Base-by-base conservation (phyloP, 2,888 invertebrate genomes). In the Phaonia tiefii region DNA sequence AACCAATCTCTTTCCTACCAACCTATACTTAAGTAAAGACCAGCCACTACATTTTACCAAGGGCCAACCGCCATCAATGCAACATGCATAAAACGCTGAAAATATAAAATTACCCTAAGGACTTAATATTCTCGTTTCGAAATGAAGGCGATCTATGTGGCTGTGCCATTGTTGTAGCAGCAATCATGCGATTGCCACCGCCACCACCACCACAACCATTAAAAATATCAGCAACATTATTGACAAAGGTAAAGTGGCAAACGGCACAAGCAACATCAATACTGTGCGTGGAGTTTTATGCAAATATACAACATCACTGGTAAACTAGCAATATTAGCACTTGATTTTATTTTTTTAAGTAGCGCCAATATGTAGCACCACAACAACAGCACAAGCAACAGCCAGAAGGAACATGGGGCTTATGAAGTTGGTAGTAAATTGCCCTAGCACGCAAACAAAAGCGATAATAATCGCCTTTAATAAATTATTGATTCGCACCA, bases 401-500 rank as follows among this genome's bases (percentile, higher is more conserved):
- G 80, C 11, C 51, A 73, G 11, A 42, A 42, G 49, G 2, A 63
- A 31, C 22, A 22, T 15, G 4, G 13, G 37, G 10, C 37, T 17
- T 31, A 75, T 42, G 17, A 26, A 15, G 42, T 44, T 42, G 54
- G 63, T 60, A 51, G 63, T 72, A 76, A 79, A 73, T 82, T 79
- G 70, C 37, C 58, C n/a, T 71, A 72, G 66, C 80, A 80, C 74
- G 81, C 83, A 84, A 82, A 81, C 76, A 65, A 69, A 79, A 78
- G 75, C 79, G 79, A 81, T 80, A 75, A 82, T 83, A 83, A 84
- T 82, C 79, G 78, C 77, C 82, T 83, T 84, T 81, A 83, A 84
- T 84, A 83, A 84, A 84, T 84, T 83, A 84, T 84, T 81, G 81
- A 84, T 83, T 84, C 73, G 51, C 79, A 70, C 51, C 74, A 79